Conservation (phyloP, 2,797 vertebrate species). For the Denticeps clupeoides region DNA sequence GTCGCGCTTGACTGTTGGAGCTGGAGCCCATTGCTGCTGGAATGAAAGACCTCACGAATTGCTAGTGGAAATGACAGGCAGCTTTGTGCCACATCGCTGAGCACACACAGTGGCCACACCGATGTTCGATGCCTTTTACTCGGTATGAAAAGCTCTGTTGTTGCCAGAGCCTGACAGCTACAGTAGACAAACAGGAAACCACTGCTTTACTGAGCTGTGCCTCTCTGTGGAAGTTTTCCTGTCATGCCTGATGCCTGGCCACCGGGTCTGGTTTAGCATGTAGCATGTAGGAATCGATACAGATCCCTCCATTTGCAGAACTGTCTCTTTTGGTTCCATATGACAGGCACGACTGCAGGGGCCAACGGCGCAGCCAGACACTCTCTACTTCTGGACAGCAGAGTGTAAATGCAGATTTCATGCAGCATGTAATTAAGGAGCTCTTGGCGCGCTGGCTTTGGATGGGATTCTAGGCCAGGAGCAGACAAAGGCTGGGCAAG, state of each 20-base stretch:
- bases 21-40: slow-evolving; percentile 12
- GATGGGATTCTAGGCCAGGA: slow-evolving; percentile 15
- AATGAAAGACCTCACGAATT: slow-evolving; percentile 31
- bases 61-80: slow-evolving; percentile 16
- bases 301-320: no score
- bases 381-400: slow-evolving; percentile 11
- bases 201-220: not conserved
- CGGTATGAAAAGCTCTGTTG: slow-evolving; percentile 9
- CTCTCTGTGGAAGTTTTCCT: no score
- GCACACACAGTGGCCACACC: slow-evolving; percentile 12
- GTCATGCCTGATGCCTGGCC: slow-evolving; percentile 18
- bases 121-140: slow-evolving; percentile 6
- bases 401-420: slow-evolving; percentile 22
- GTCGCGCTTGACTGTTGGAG: slow-evolving; percentile 15
- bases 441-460: slow-evolving; percentile 8
- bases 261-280: slow-evolving; percentile 16
- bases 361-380: slow-evolving; percentile 1
- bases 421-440: slow-evolving; percentile 24
- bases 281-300: slow-evolving; percentile 17
- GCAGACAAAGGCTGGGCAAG: slow-evolving; percentile 10
- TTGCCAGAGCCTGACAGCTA: not conserved
- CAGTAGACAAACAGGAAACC: not conserved
- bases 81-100: slow-evolving; percentile 26
- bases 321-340: slow-evolving; percentile 10
- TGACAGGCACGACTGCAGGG: slow-evolving; percentile 8